phyloP scores from a whole-genome alignment of 1,140 invertebrate species.

The Ceratina calcarata region DNA sequence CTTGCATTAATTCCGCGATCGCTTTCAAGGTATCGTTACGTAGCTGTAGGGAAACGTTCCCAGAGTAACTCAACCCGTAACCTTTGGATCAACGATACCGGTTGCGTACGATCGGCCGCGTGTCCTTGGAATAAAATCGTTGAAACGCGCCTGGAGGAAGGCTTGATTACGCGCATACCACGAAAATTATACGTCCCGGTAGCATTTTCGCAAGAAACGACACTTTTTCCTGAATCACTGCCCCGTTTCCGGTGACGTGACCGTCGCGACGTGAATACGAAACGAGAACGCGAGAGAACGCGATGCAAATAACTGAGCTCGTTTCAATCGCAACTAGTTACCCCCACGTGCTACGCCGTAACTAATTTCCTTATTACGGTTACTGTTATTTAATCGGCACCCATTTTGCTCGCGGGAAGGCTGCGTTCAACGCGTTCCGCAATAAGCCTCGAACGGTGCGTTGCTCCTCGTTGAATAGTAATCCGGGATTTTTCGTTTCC shows the following conservation, averaged over 20 bases:
- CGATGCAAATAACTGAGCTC: conserved; percentile 1
- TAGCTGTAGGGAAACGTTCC: conserved; percentile 2
- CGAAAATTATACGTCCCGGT: conserved; percentile 1
- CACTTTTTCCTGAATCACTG: conserved; percentile 22
- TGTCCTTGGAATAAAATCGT: conserved; percentile 25
- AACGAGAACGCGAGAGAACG: background rate
- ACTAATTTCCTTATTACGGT: conserved; percentile 17
- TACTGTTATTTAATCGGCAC: conserved; percentile 30
- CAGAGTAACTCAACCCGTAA: conserved; percentile 13
- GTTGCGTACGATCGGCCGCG: conserved; percentile 16
- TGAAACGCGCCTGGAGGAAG: background rate
- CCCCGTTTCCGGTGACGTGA: background rate
- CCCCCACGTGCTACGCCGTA: conserved; percentile 6
- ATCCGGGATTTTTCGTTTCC: background rate
- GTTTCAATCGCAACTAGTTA: conserved; percentile 5
- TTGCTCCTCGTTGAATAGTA: background rate
- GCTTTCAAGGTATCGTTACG: background rate
- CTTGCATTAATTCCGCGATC: background rate
- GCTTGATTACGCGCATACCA: conserved; percentile 13
- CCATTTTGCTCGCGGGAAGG: background rate
- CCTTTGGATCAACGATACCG: conserved; percentile 27
- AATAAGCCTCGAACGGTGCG: too few relatives aligned
- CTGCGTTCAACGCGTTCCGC: background rate
- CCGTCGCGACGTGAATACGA: background rate
- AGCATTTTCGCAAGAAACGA: background rate